Evolutionary conservation across 2,113 vertebrate species (phyloP), one percentile per base, ranked within the genome.

Genomic region (Strix uralensis): DNA sequence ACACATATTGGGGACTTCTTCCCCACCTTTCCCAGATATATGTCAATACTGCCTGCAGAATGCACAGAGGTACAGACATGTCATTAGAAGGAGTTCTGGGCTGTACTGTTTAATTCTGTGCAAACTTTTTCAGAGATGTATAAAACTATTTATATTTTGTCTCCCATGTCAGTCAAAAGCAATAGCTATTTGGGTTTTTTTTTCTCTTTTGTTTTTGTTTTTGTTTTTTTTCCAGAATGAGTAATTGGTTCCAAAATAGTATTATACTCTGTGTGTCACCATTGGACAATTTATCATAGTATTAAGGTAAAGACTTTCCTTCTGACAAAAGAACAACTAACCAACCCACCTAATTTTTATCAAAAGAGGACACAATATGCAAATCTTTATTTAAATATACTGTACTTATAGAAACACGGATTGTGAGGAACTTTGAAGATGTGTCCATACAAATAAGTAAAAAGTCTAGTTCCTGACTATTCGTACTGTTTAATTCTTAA

Each of bases 161-260:
- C 12, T 72, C 29, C 27, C 8, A 17, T 21, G 26, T 17, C 16
- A 65, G 3, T 75, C 14, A 54, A 90, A 85, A 79, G 13, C 17
- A 71, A 47, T 16, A 70, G 5, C 8, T 22, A 5, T 10, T 26
- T 49, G 6, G 1, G 2, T 1, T 0, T 22, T 11, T 16, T 27
- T 4, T 11, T 3, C 0, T 2, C 26, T 15, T 12, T n/a, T 29
- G 3, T 57, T 30, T 44, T 11, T 38, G 38, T 47, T 25, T 2
- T 55, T 36, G 36, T 36, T 36, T 44, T 42, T 40, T 46, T 40
- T 34, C 27, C 26, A 81, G 40, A 59, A 57, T 65, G 6, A 72
- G 4, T 23, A 55, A 15, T 32, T 59, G 1, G 36, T 84, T 84
- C 16, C 51, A 10, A 12, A 80, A 63, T 21, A 23, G 2, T 34